Percentiles rank a stretch among this genome's conserved stretches.
These are phyloP conservation scores for Xerus inauris DNA, from an alignment of 2,113 vertebrate genomes.

Conservation along the genomic window DNA sequence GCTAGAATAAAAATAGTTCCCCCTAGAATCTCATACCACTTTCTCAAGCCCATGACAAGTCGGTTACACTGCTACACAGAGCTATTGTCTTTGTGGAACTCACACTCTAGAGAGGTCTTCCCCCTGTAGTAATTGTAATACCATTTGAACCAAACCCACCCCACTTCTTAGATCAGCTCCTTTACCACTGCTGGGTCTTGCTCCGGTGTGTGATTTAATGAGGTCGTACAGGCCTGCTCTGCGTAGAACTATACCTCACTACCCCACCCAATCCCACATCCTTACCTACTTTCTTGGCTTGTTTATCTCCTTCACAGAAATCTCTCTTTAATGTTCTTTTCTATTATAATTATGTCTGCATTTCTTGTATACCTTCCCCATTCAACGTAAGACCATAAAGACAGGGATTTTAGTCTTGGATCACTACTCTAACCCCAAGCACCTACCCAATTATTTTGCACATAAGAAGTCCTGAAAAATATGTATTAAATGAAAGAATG, in stretches of 20 bases:
- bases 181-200: neutral
- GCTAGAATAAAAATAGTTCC: neutral
- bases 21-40: neutral
- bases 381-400: neutral
- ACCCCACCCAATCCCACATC: neutral
- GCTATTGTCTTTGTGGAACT: too few relatives aligned
- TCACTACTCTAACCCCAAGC: neutral
- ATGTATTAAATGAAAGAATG: neutral
- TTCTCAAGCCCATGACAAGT: neutral
- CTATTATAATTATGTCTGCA: neutral
- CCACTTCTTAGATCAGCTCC: neutral
- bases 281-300: neutral
- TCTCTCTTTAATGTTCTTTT: neutral
- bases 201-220: neutral
- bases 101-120: neutral
- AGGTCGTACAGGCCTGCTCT: neutral
- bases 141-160: too few relatives aligned
- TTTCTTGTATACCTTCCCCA: neutral
- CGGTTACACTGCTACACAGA: neutral
- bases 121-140: neutral
- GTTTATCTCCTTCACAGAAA: slow-evolving; percentile 13
- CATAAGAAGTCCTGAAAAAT: neutral
- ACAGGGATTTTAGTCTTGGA: neutral
- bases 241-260: neutral
- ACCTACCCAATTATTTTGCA: neutral